Evolutionary conservation across 2,113 vertebrate genomes (phyloP), one percentile per base, ranked within the genome.

Genomic region (Petrocephalus microphthalmus): DNA sequence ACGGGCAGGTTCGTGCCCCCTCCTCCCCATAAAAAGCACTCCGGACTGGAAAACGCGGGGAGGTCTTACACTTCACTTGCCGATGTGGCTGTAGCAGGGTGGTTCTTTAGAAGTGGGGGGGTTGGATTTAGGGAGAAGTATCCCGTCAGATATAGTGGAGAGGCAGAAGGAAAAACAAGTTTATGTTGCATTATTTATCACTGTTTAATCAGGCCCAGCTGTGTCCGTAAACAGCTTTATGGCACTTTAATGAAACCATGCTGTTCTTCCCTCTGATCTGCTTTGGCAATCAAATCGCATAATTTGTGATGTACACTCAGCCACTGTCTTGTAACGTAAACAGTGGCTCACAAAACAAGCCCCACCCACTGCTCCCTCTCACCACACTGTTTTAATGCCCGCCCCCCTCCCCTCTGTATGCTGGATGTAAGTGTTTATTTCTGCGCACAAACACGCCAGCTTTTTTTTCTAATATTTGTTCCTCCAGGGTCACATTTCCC

Each of bases 191-290:
- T 96, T 96, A 96, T 96, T 96, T 96, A 96, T 96, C 95, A 96
- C 94, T 94, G 94, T 95, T 94, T 96, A 97, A 96, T 95, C 94
- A 91, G 92, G 94, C 95, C 95, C 96, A 97, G 96, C 96, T 97
- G 97, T 95, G 95, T 95, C 95, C 96, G 96, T 97, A 97, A 98
- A 98, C 96, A 97, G 96, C 95, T 97, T 95, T 96, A 96, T 96
- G 95, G 95, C 94, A 93, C 95, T 93, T 94, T 98, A 97, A 97
- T 96, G 93, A 96, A 96, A 96, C 94, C 96, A 96, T 94, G 94
- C 94, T 96, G 94, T 93, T 94, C 95, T 94, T 94, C 93, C 91
- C 93, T 95, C 93, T 94, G 94, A 95, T 94, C 93, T 84, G 94
- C 93, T 93, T 93, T 92, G 71, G 90, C 93, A 93, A 92, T 94